Base-by-base conservation (phyloP, 1,140 invertebrate species). In the Cephus cinctus region DNA sequence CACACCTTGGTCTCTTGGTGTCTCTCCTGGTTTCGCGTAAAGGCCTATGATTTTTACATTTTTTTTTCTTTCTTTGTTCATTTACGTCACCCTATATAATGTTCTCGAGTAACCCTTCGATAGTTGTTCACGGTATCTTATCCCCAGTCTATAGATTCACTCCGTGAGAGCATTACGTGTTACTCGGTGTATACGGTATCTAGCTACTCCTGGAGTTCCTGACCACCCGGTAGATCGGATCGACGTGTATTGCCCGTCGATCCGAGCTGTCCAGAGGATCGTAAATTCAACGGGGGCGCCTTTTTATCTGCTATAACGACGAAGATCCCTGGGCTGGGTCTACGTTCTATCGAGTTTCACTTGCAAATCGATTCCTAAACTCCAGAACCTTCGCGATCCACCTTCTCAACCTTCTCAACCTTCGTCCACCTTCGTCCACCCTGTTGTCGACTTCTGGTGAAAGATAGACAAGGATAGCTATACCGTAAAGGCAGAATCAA, bases 281-380 rank as follows among this genome's bases (percentile, higher is more conserved):
- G 59, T 66, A 63, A 67, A 69, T 68, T 68, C 58, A 63, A 57
- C 54, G 45, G 53, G 49, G 46, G 41, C 41, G 44, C 35, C 51
- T 43, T 35, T 52, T 54, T 52, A 34, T 43, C n/a, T n/a, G 36
- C 12, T 42, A 50, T 38, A 34, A 46, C 14, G 27, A 16, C 22
- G 32, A 47, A 46, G 49, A 31, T 52, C 34, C 19, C 9, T 12
- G 34, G 12, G 18, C 16, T 48, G 40, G 40, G 49, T 54, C 30
- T 27, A 15, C 22, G 40, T 35, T 59, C 54, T 43, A 49, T 56
- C 56, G 54, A 56, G 63, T 67, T 68, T 70, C 67, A 60, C 61
- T 70, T 72, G 66, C 66, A 72, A 72, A 72, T 70, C 61, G 54
- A 69, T 58, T 61, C 56, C 68, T 71, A 72, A 72, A 68, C 59